Evolutionary conservation across 2,888 invertebrate genomes (phyloP).

Genomic region (Agrenia bidenticulata): DNA sequence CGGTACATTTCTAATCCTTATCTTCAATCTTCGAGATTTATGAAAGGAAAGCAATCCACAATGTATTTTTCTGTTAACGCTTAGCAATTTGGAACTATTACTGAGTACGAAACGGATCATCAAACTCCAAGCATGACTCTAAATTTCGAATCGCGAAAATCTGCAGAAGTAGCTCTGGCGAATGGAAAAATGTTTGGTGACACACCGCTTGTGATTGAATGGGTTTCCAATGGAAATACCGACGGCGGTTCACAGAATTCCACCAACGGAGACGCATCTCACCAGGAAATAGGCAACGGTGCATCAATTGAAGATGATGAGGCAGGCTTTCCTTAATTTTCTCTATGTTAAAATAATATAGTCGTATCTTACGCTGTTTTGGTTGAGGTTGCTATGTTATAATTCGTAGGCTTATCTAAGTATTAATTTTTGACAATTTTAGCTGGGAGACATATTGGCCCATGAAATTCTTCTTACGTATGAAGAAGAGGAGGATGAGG

Average conservation of each 20-base stretch:
- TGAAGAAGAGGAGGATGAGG: slow-evolving; percentile 84
- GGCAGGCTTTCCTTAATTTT: slow-evolving; percentile 45
- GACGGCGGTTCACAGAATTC: slow-evolving; percentile 22
- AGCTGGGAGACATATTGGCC: slow-evolving; percentile 59
- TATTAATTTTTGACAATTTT: slow-evolving; percentile 28
- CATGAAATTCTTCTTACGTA: slow-evolving; percentile 74
- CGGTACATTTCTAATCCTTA: slow-evolving; percentile 73
- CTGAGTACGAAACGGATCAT: slow-evolving; percentile 75
- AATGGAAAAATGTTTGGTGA: slow-evolving; percentile 77
- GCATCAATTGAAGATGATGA: slow-evolving; percentile 57
- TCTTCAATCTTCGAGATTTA: too few species aligned
- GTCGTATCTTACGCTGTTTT: slow-evolving; percentile 6
- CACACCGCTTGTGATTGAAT: slow-evolving; percentile 59
- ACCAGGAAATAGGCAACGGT: slow-evolving; percentile 57
- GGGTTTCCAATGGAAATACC: slow-evolving; percentile 53
- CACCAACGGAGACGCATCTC: slow-evolving; percentile 35
- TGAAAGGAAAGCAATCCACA: neutral
- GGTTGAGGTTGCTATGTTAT: slow-evolving; percentile 3
- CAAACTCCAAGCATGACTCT: slow-evolving; percentile 74
- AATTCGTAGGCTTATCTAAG: neutral
- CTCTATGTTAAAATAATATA: slow-evolving; percentile 17
- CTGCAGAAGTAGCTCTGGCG: slow-evolving; percentile 74
- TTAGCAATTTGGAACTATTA: slow-evolving; percentile 84
- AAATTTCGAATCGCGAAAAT: slow-evolving; percentile 72
- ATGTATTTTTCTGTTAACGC: slow-evolving; percentile 38